These are phyloP conservation scores for Brachyrhaphis roseni DNA, from an alignment of 2,797 vertebrate species.

Conservation along the genomic window DNA sequence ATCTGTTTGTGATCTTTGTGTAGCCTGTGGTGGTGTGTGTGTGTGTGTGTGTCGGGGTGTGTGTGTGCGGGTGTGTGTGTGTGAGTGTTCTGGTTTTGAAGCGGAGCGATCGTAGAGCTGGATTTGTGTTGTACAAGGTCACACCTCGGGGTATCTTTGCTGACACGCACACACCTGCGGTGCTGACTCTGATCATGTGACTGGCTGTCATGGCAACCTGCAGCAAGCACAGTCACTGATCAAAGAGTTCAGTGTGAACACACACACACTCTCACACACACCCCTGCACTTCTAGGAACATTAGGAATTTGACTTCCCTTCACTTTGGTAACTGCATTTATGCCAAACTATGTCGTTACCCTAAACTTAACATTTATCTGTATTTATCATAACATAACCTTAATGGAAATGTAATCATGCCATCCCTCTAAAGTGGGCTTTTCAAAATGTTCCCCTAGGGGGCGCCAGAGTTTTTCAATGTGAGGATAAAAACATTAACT, in stretches of 20 bases:
- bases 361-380: neutral
- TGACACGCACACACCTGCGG: conserved; percentile 46
- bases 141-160: conserved; percentile 33
- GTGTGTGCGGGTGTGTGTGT: neutral
- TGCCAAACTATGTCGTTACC: neutral
- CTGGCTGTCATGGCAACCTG: conserved; percentile 63
- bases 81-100: neutral
- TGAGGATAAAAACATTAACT: neutral
- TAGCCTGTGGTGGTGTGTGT: neutral
- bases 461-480: neutral
- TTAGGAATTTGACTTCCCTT: neutral
- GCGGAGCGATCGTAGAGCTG: neutral
- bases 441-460: neutral
- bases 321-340: neutral
- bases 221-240: conserved; percentile 54
- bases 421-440: neutral
- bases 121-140: conserved; percentile 45
- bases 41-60: neutral
- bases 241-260: conserved; percentile 41
- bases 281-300: neutral
- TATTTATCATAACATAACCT: neutral
- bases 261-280: conserved; percentile 22
- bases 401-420: neutral
- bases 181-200: conserved; percentile 58
- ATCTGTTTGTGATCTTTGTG: conserved; percentile 43